These are phyloP conservation scores for Psettodes erumei DNA, from an alignment of 2,113 vertebrate species.

Conservation along the genomic window DNA sequence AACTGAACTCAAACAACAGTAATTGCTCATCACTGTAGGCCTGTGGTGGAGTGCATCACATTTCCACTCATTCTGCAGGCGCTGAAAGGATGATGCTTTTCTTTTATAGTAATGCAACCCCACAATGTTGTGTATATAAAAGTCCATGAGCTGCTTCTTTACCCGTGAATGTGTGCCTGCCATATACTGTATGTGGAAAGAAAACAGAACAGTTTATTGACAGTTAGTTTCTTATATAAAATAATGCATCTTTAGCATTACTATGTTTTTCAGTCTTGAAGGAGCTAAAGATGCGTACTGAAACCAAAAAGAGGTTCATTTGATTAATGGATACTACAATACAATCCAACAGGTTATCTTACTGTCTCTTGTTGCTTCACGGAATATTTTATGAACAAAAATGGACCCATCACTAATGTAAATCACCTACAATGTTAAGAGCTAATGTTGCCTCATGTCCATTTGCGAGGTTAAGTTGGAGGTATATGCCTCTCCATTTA, in stretches of 20 bases:
- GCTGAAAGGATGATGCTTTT: background rate
- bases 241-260: background rate
- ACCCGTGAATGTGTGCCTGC: too few species aligned
- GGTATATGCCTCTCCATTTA: constrained; percentile 39
- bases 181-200: too few species aligned
- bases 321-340: constrained; percentile 60
- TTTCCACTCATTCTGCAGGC: background rate
- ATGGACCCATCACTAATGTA: constrained; percentile 46
- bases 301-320: constrained; percentile 27
- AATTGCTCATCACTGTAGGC: too few species aligned
- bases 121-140: too few species aligned
- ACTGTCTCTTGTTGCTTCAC: too few species aligned
- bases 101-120: background rate
- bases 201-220: too few species aligned
- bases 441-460: constrained; percentile 54
- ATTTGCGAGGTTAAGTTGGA: constrained; percentile 37
- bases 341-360: constrained; percentile 41
- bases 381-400: constrained; percentile 54
- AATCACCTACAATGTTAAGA: constrained; percentile 52
- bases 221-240: too few species aligned
- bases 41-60: too few species aligned
- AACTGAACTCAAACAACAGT: background rate
- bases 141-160: too few species aligned
- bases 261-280: background rate
- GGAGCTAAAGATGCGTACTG: constrained; percentile 4